phyloP scores from a whole-genome alignment of 2,888 invertebrate genomes.

The Ischnus inquisitorius region DNA sequence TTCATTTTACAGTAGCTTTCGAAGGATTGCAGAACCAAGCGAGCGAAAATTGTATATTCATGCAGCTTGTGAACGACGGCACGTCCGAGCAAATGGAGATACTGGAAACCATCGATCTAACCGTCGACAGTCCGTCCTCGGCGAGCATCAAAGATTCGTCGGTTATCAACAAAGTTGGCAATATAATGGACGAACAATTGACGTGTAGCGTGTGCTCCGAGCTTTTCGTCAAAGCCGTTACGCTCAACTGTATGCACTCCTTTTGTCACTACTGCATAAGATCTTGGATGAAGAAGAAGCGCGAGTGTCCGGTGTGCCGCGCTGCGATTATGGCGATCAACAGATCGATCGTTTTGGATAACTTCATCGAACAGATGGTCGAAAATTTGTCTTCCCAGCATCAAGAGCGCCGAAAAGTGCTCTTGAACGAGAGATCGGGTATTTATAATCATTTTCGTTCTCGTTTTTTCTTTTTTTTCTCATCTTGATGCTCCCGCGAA shows the following conservation, averaged over 20 bases:
- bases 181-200: conserved; percentile 90
- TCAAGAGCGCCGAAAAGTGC: conserved; percentile 87
- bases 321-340: conserved; percentile 86
- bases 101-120: conserved; percentile 87
- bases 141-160: conserved; percentile 66
- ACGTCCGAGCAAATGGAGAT: conserved; percentile 79
- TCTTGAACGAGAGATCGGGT: conserved; percentile 79
- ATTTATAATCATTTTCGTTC: conserved; percentile 43
- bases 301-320: conserved; percentile 91
- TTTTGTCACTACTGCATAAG: conserved; percentile 91
- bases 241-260: conserved; percentile 91
- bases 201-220: conserved; percentile 92
- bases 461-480: not conserved
- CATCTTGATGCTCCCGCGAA: not conserved
- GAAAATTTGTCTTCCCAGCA: conserved; percentile 88
- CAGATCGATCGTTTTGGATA: conserved; percentile 89
- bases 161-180: conserved; percentile 85
- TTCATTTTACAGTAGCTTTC: conserved; percentile 49
- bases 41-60: conserved; percentile 69
- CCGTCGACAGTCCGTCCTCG: conserved; percentile 82
- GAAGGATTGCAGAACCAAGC: conserved; percentile 28
- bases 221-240: conserved; percentile 90
- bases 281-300: conserved; percentile 90
- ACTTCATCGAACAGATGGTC: conserved; percentile 91
- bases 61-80: conserved; percentile 67